Evolutionary conservation across 2,113 vertebrate species (phyloP), one percentile per base, ranked within the genome.

Genomic region (Noctilio leporinus): DNA sequence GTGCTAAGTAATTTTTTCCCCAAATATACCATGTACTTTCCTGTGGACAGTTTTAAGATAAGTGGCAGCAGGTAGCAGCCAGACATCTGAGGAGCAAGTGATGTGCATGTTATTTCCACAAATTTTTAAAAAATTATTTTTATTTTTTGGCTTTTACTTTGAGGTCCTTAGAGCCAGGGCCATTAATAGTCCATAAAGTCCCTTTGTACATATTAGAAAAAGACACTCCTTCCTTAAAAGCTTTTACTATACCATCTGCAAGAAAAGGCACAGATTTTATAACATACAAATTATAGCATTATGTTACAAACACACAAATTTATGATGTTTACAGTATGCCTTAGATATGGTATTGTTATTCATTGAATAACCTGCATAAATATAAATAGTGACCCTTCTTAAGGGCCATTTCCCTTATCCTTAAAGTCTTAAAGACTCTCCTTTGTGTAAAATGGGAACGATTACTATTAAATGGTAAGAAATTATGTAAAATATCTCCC

Each of bases 371-470:
- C 49, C 16, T 81, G 47, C 26, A 73, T n/a, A 76, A 14, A 64
- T 33, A 2, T 85, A 69, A 53, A 59, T 57, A 43, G 10, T 85
- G 15, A 45, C 38, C 53, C 14, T 83, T 40, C 35, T 75, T 80
- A 67, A 30, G 9, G 92, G 30, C 7, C 38, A 64, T 86, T 95
- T 91, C 30, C 19, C 11, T 89, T 91, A 70, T 82, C 53, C 28
- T 91, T 78, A 38, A 55, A 78, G 64, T 45, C 28, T 91, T 78
- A 38, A 55, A 78, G 64, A 77, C 17, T 86, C 35, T 78, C 57
- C 30, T 90, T 91, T 84, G 43, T 70, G 43, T 96, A 84, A 92
- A 89, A 92, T 86, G 35, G 15, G 20, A 86, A 43, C 76, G 62
- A n/a, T 51, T 91, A 64, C n/a, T 86, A 51, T 55, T 65, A 28